Base-by-base conservation (phyloP, 2,888 invertebrate species). In the Chouioia cunea region DNA sequence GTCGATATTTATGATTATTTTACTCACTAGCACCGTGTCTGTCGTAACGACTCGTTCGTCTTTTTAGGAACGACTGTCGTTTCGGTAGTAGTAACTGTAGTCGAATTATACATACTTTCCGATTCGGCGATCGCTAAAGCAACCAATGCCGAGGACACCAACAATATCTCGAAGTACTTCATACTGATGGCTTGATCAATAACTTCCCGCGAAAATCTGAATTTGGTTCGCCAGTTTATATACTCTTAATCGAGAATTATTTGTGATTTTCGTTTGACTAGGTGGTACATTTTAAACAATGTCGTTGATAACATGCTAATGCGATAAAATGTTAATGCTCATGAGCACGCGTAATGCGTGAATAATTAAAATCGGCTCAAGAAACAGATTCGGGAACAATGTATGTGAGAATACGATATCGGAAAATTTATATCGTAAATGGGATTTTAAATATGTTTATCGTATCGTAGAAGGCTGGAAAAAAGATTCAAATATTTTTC, bases 1-100 rank as follows among this genome's bases (percentile, higher is more conserved):
- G n/a, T 43, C n/a, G n/a, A 54, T 20, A 16, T 20, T 15, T 18
- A 54, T 60, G 4, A 36, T 2, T 16, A 46, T 18, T 18, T 3
- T 46, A 66, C 59, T 59, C 43, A 66, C 66, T 14, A 18, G n/a
- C 66, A 66, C 4, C 27, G 66, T n/a, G n/a, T 48, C 48, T 27
- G 22, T 22, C 36, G 8, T 23, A 52, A 3, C 50, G 57, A 27
- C 14, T 8, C 2, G n/a, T 4, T 36, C 36, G 36, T 1, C 10
- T 36, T 36, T 36, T 36, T 36, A 1, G 36, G 36, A 10, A 10
- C 6, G 36, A 6, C 36, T 10, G 36, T 36, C 6, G 10, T 36
- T 36, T 36, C 12, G 36, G 2, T 1, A 6, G 2, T 1, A 6
- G 36, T 12, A 6, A 3, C 6, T 12, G 36, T 36, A 36, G 36